A percentile compares a stretch with the other conserved stretches of the same genome.
phyloP scores from a whole-genome alignment of 2,888 invertebrate species.

The Acanthococcus lagerstroemiae region DNA sequence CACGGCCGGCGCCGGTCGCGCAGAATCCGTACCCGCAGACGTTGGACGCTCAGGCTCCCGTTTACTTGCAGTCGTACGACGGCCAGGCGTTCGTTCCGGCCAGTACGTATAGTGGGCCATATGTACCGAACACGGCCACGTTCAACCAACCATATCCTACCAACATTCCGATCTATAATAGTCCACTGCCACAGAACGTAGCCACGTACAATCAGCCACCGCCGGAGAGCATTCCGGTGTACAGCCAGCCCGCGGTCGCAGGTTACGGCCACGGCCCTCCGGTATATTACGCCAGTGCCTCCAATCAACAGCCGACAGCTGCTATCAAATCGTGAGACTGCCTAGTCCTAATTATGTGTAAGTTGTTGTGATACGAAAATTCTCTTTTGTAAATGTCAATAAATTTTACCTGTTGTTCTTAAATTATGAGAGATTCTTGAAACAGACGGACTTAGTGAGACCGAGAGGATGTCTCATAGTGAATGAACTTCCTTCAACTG shows the following conservation, averaged over 20 bases:
- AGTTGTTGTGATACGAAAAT: too few relatives aligned
- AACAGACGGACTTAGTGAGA: too few relatives aligned
- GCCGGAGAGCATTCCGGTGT: slow-evolving; percentile 18
- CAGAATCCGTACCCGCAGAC: slow-evolving; percentile 21
- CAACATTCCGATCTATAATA: slow-evolving; percentile 18
- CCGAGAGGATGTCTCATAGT: too few relatives aligned
- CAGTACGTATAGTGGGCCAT: slow-evolving; percentile 13
- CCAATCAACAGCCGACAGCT: not conserved
- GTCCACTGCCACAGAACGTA: slow-evolving; percentile 18
- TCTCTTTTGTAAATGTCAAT: too few relatives aligned
- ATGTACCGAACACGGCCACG: slow-evolving; percentile 14
- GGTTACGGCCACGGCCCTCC: not conserved
- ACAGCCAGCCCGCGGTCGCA: not conserved
- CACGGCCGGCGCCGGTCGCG: not conserved
- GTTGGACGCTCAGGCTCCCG: slow-evolving; percentile 6
- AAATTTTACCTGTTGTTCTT: too few relatives aligned
- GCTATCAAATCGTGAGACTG: not conserved
- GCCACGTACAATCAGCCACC: slow-evolving; percentile 18
- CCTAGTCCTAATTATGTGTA: not conserved
- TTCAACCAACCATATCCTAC: slow-evolving; percentile 25
- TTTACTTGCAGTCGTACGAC: slow-evolving; percentile 16
- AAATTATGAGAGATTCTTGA: too few relatives aligned
- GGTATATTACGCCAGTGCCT: not conserved
- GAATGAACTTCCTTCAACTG: too few relatives aligned
- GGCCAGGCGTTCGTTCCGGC: slow-evolving; percentile 13